Base-by-base conservation (phyloP, 2,113 vertebrate species). In the Rhea americana region DNA sequence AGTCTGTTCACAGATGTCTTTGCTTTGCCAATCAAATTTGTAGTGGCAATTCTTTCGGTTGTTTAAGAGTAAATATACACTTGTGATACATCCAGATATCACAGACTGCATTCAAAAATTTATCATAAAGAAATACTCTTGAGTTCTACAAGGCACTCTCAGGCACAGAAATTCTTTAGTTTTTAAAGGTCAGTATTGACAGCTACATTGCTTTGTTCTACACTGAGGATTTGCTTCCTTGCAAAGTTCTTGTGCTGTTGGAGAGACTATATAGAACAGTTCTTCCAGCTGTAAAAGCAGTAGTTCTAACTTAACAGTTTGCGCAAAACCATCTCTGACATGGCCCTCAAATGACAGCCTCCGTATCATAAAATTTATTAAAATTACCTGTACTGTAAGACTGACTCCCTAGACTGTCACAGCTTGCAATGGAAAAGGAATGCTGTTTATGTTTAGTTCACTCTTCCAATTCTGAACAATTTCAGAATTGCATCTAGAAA, bases 391-490 rank as follows among this genome's bases (percentile, higher is more conserved):
- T 35, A 70, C 5, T 59, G 51, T 32, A 56, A 68, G 13, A 41
- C 2, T 13, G 32, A 21, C 6, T 21, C 35, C 13, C 22, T 30
- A 68, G 58, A 35, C 13, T 22, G 48, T n/a, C 0, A 0, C 61
- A 79, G 43, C 50, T 77, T 81, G 41, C 65, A 43, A 14, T 12
- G 48, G 48, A 68, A 81, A 91, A 75, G 4, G 22, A 1, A 4
- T 79, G 62, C 43, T 45, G 6, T 35, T 53, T 59, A 75, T 45
- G 10, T 3, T 17, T 9, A 41, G 17, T 25, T 65, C 47, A 16
- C 45, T 37, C 59, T 90, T 77, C 63, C 41, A 85, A 17, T 67
- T 82, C 71, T 72, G 45, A 55, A 9, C 81, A 47, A 55, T 77
- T 72, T 48, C 63, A 71, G 25, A 74, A 45, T 26, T 71, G 32